Evolutionary conservation across 2,888 invertebrate genomes (phyloP).

Genomic region (Trypoxylon attenuatum): DNA sequence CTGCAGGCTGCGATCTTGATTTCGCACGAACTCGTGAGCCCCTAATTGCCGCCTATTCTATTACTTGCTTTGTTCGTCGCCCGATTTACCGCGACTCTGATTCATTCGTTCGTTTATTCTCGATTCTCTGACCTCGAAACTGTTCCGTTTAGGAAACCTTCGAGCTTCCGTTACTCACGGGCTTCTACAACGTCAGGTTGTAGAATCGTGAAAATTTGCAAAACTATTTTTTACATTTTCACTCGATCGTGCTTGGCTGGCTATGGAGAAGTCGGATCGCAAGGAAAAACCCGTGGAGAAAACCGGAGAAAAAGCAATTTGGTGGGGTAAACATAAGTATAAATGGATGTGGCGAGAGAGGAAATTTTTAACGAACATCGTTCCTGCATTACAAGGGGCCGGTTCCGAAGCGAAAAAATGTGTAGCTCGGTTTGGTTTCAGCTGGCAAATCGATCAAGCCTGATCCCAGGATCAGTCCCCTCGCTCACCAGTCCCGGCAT

Average conservation of each 20-base stretch:
- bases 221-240: too few species aligned
- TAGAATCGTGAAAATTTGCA: too few species aligned
- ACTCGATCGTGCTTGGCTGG: not conserved
- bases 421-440: slow-evolving; percentile 19
- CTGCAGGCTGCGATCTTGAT: slow-evolving; percentile 17
- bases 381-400: not conserved
- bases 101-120: not conserved
- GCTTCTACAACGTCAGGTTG: not conserved
- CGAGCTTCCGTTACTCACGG: too few species aligned
- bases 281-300: not conserved
- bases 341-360: slow-evolving; percentile 9
- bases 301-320: not conserved
- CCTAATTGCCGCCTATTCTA: slow-evolving; percentile 22
- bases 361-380: not conserved
- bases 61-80: slow-evolving; percentile 19
- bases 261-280: not conserved
- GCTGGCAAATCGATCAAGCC: slow-evolving; percentile 55
- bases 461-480: slow-evolving; percentile 26
- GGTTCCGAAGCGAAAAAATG: not conserved
- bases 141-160: too few species aligned
- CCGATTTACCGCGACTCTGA: not conserved
- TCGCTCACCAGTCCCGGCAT: slow-evolving; percentile 26
- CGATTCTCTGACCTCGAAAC: slow-evolving; percentile 1
- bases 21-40: slow-evolving; percentile 9
- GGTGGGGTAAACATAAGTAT: not conserved